Conservation (phyloP, 2,888 invertebrate genomes). For the Lithophane leautieri region DNA sequence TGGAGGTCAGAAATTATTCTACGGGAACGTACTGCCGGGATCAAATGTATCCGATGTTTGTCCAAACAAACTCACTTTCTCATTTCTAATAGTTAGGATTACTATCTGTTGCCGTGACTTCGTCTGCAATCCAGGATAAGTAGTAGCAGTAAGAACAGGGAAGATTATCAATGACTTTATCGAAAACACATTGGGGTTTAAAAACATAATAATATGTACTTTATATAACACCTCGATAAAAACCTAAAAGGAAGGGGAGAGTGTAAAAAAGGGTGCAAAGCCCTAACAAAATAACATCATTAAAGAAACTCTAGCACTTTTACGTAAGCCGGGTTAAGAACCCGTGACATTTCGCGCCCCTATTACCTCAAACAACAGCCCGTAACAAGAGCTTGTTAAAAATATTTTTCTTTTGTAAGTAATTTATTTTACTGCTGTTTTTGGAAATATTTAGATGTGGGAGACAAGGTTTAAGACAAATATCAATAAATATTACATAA, state of each 20-base stretch:
- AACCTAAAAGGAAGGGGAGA: conserved; percentile 18
- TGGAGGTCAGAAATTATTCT: too few species aligned
- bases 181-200: not conserved
- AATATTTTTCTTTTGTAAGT: not conserved
- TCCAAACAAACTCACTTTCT: too few species aligned
- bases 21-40: too few species aligned
- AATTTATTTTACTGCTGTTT: not conserved
- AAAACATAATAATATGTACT: conserved; percentile 21
- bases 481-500: not conserved
- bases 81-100: too few species aligned
- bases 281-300: conserved; percentile 57
- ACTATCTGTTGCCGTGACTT: too few species aligned
- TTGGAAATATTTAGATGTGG: not conserved
- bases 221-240: conserved; percentile 26
- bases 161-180: not conserved
- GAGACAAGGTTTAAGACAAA: too few species aligned
- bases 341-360: conserved; percentile 35
- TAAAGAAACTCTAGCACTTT: conserved; percentile 54
- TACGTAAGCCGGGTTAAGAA: conserved; percentile 49
- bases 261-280: conserved; percentile 52
- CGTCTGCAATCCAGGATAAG: too few species aligned
- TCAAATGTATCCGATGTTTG: too few species aligned
- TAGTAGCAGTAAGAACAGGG: not conserved
- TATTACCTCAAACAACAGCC: conserved; percentile 20
- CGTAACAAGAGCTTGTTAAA: conserved; percentile 48